Percentiles rank a stretch among this genome's conserved stretches.
Evolutionary conservation across 2,888 invertebrate genomes (phyloP).

Genomic region (Ectemnius continuus): DNA sequence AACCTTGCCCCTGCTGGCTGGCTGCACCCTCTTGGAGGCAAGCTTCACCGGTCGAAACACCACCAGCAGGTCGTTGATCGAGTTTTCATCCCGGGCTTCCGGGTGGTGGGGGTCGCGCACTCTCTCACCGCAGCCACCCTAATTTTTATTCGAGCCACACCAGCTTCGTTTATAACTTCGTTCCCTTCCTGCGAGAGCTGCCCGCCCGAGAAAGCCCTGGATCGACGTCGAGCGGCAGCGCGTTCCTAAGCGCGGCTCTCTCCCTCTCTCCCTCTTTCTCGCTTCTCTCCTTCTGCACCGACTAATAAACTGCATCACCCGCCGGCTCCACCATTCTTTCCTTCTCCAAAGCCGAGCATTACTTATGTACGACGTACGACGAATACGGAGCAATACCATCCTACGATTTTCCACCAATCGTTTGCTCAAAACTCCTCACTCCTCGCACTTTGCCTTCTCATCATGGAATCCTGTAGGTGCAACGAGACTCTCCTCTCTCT

Average conservation of each 20-base stretch:
- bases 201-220: slow-evolving; percentile 37
- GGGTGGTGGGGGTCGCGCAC: slow-evolving; percentile 34
- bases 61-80: slow-evolving; percentile 61
- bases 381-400: background rate
- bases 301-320: slow-evolving; percentile 3
- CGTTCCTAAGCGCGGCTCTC: background rate
- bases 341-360: background rate
- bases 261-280: background rate
- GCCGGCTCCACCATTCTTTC: background rate
- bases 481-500: too few species aligned
- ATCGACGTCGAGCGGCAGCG: slow-evolving; percentile 3
- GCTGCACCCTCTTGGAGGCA: slow-evolving; percentile 25
- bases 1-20: background rate
- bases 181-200: slow-evolving; percentile 42
- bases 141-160: slow-evolving; percentile 67
- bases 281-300: background rate
- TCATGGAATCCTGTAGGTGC: background rate
- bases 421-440: background rate
- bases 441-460: background rate
- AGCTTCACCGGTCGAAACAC: slow-evolving; percentile 29
- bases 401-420: background rate
- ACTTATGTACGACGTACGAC: background rate
- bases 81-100: slow-evolving; percentile 63
- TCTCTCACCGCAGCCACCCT: slow-evolving; percentile 36
- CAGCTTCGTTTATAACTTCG: slow-evolving; percentile 66